These are phyloP conservation scores for Poecilia gillii DNA, from an alignment of 2,797 vertebrate genomes.

Conservation along the genomic window DNA sequence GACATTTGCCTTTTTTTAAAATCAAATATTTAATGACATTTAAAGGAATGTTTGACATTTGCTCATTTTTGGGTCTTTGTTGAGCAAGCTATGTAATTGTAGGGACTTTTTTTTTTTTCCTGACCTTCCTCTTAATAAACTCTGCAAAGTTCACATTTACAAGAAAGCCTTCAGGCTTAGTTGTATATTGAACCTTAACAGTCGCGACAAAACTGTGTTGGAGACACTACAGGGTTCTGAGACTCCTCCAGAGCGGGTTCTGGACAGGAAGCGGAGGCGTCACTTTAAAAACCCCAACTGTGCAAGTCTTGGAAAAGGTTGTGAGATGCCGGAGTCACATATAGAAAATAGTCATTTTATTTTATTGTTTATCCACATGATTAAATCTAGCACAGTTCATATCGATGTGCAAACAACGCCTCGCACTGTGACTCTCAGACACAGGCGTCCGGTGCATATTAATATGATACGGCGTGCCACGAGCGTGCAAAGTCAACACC, in stretches of 20 bases:
- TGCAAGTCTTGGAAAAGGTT: constrained; percentile 28
- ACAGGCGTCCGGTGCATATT: constrained; percentile 79
- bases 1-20: neutral
- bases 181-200: neutral
- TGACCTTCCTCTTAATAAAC: constrained; percentile 2
- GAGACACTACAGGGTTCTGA: constrained; percentile 10
- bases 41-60: neutral
- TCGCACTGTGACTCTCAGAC: constrained; percentile 73
- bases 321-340: constrained; percentile 61
- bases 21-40: constrained; percentile 4
- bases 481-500: constrained; percentile 73
- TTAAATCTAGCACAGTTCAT: constrained; percentile 85
- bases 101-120: constrained; percentile 5
- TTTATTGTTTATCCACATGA: constrained; percentile 82
- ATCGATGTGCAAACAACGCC: constrained; percentile 84
- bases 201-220: neutral
- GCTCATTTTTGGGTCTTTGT: constrained; percentile 9
- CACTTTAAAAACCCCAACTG: constrained; percentile 20
- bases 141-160: neutral
- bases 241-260: neutral
- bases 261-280: constrained; percentile 2
- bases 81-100: neutral
- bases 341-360: constrained; percentile 66
- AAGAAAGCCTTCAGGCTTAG: neutral
- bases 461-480: constrained; percentile 76